These are phyloP conservation scores for Scophthalmus maximus DNA, from an alignment of 2,113 vertebrate species.

Conservation along the genomic window DNA sequence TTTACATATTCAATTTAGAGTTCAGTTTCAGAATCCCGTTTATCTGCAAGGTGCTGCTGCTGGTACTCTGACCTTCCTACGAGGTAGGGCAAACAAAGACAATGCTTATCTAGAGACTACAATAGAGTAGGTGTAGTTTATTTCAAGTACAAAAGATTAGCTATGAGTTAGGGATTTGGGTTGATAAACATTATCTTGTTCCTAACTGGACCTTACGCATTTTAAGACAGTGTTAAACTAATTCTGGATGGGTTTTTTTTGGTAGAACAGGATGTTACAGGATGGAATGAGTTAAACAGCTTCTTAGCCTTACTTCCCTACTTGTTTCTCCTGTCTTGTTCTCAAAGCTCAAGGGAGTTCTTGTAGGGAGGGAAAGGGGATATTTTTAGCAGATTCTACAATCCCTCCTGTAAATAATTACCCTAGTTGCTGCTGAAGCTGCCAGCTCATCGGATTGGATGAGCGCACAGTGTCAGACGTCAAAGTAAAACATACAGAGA, in stretches of 20 bases:
- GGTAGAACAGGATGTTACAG: conserved; percentile 16
- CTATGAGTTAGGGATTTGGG: conserved; percentile 9
- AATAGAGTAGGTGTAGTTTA: conserved; percentile 5
- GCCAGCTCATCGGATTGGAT: conserved; percentile 41
- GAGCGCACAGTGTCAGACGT: conserved; percentile 29
- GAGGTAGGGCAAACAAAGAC: neutral
- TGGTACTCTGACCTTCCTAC: conserved; percentile 16
- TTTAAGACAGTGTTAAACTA: conserved; percentile 24
- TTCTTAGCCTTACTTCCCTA: conserved; percentile 17
- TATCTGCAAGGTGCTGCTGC: neutral
- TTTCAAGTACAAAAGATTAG: conserved; percentile 16
- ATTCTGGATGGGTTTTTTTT: conserved; percentile 16
- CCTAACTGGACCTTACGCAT: conserved; percentile 16
- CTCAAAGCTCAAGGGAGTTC: conserved; percentile 55
- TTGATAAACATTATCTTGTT: conserved; percentile 25
- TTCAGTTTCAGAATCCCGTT: too few species aligned
- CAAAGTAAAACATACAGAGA: conserved; percentile 24
- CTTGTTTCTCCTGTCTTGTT: conserved; percentile 37
- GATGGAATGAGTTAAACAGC: conserved; percentile 36
- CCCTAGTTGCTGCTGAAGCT: conserved; percentile 54
- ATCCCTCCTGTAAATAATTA: conserved; percentile 77
- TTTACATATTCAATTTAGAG: too few species aligned
- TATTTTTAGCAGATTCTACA: conserved; percentile 76
- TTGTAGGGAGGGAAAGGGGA: conserved; percentile 46
- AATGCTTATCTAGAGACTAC: conserved; percentile 17